A percentile compares a stretch with the other conserved stretches of the same genome.
These are phyloP conservation scores for Poeciliopsis paucimaculata DNA, from an alignment of 2,797 vertebrate genomes.

Conservation along the genomic window DNA sequence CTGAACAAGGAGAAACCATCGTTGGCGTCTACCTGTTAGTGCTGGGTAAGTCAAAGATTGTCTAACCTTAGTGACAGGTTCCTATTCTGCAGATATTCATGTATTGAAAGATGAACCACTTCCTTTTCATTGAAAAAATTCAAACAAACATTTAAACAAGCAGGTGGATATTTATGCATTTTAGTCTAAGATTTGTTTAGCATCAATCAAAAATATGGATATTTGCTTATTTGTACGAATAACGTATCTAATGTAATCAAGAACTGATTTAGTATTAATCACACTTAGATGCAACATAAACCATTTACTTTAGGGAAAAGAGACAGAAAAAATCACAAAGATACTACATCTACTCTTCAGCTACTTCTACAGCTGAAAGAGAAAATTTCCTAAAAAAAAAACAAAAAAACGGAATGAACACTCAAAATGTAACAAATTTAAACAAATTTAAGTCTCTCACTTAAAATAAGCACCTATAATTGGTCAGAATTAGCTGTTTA, in stretches of 20 bases:
- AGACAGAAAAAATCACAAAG: not conserved
- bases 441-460: not conserved
- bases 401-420: not conserved
- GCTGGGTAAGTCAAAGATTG: conserved; percentile 75
- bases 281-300: not conserved
- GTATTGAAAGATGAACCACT: not conserved
- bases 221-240: not conserved
- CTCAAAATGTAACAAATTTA: not conserved
- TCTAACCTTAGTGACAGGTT: not conserved
- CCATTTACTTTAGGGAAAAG: not conserved
- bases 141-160: not conserved
- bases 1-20: conserved; percentile 87
- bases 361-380: not conserved
- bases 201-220: not conserved
- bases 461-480: not conserved
- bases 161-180: not conserved
- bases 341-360: not conserved
- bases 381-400: not conserved
- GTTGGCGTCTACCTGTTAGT: conserved; percentile 86
- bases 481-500: not conserved
- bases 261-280: not conserved
- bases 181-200: not conserved
- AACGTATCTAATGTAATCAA: not conserved
- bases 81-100: not conserved
- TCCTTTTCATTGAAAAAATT: not conserved